phyloP scores from a whole-genome alignment of 2,113 vertebrate genomes.

The Strix uralensis region DNA sequence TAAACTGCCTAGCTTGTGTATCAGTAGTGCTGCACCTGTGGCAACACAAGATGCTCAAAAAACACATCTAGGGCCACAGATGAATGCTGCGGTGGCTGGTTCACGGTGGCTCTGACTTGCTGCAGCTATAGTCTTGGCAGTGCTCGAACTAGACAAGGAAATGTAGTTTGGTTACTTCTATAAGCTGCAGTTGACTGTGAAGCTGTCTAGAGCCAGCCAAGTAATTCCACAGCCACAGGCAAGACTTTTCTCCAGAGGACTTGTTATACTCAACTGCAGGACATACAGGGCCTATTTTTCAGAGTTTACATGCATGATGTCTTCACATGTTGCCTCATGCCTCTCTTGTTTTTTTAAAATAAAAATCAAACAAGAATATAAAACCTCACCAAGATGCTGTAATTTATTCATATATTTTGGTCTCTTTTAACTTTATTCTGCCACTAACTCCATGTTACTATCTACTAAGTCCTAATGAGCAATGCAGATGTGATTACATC shows the following conservation, averaged over 20 bases:
- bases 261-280: neutral
- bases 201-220: neutral
- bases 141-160: neutral
- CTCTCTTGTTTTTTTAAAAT: neutral
- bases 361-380: neutral
- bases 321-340: neutral
- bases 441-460: neutral
- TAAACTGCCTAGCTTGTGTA: neutral
- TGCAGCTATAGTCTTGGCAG: neutral
- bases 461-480: neutral
- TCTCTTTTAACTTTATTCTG: neutral
- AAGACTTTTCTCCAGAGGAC: neutral
- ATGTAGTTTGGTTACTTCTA: neutral
- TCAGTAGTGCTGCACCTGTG: neutral
- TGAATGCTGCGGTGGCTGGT: accelerated
- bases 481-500: neutral
- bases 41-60: neutral
- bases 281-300: neutral
- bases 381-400: neutral
- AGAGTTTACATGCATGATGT: neutral
- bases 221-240: neutral
- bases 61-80: too few species aligned
- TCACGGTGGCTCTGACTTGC: neutral
- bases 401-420: neutral
- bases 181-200: neutral